A percentile compares a stretch with the other conserved stretches of the same genome.
Conservation (phyloP, 2,113 vertebrate species). For the Paradisaea rubra region DNA sequence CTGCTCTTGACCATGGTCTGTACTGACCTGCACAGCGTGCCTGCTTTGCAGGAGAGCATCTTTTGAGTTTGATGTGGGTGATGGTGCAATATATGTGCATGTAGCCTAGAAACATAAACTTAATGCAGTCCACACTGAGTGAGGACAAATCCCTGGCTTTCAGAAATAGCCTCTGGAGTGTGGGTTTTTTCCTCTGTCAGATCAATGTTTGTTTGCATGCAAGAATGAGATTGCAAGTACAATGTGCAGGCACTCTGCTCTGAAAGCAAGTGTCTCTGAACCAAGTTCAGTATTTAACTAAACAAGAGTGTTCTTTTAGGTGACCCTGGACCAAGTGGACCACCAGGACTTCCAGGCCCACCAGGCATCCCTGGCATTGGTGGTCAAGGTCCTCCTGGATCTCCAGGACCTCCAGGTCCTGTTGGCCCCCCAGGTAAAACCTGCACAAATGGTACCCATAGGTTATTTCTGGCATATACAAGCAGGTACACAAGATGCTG, state of each 20-base stretch:
- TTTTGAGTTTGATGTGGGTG: not conserved
- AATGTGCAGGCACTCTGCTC: not conserved
- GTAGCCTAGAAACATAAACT: not conserved
- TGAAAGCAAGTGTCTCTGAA: not conserved
- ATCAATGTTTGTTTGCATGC: not conserved
- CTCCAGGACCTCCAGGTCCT: conserved; percentile 73
- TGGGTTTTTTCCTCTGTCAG: not conserved
- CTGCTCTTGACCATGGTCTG: not conserved
- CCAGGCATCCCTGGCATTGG: conserved; percentile 73
- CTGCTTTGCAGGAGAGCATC: not conserved
- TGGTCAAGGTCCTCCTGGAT: conserved; percentile 71
- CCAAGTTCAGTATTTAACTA: not conserved
- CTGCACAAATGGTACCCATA: not conserved
- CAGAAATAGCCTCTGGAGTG: not conserved
- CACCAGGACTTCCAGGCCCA: conserved; percentile 77
- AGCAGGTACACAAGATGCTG: not conserved
- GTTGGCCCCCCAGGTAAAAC: conserved; percentile 80
- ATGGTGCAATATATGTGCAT: not conserved
- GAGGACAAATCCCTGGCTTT: not conserved
- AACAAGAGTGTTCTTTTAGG: conserved; percentile 63
- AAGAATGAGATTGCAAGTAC: not conserved
- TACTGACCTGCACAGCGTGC: not conserved
- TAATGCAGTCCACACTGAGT: not conserved
- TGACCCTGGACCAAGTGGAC: conserved; percentile 77
- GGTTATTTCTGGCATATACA: not conserved